These are phyloP conservation scores for Platerodrilus igneus DNA, from an alignment of 2,888 invertebrate species.

Conservation along the genomic window DNA sequence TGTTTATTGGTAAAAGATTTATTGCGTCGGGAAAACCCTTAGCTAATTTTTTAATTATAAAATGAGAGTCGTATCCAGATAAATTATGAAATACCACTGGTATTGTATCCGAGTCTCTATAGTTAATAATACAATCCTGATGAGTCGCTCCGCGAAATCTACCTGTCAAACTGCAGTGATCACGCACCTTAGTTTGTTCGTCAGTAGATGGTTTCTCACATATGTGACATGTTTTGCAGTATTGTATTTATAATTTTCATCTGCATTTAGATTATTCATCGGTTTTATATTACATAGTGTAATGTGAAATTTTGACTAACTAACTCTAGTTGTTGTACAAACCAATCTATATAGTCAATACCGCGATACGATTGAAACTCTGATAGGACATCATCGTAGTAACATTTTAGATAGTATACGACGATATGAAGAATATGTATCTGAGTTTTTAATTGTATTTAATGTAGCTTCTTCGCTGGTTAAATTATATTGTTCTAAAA, in stretches of 20 bases:
- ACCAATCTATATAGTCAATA: too few species aligned
- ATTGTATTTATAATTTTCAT: constrained; percentile 12
- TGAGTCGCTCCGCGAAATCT: constrained; percentile 28
- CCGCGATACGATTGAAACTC: too few species aligned
- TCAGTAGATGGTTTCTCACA: constrained; percentile 20
- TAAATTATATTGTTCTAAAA: too few species aligned
- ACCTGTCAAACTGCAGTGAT: constrained; percentile 26
- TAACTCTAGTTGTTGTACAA: too few species aligned
- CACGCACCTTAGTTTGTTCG: constrained; percentile 14
- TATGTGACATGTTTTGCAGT: constrained; percentile 19
- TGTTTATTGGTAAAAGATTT: constrained; percentile 25
- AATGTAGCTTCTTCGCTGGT: too few species aligned
- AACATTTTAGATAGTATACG: too few species aligned
- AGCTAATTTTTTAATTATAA: constrained; percentile 28
- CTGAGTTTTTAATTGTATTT: too few species aligned
- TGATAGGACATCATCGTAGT: too few species aligned
- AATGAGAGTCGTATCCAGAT: constrained; percentile 32
- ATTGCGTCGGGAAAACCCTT: constrained; percentile 22
- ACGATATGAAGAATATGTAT: too few species aligned
- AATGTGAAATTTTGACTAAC: too few species aligned
- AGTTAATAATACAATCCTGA: constrained; percentile 29
- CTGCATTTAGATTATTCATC: constrained; percentile 7
- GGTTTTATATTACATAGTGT: constrained; percentile 1
- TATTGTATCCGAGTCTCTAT: constrained; percentile 20
- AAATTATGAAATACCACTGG: constrained; percentile 34